Evolutionary conservation across 1,140 invertebrate genomes (phyloP).

Genomic region (Reticulitermes speratus): DNA sequence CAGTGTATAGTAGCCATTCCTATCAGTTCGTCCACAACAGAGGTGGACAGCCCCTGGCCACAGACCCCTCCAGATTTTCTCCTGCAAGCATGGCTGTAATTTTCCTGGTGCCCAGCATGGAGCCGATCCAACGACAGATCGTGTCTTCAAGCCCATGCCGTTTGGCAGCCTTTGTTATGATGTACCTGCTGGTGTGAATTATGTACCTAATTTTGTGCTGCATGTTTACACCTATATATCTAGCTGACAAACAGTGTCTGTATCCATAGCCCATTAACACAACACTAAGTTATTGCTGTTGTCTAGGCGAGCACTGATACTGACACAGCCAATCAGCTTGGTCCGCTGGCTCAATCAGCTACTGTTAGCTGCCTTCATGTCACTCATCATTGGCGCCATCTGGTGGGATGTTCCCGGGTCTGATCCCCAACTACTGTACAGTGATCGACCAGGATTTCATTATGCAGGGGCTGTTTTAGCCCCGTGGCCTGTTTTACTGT

Average conservation of each 20-base stretch:
- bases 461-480: conserved; percentile 76
- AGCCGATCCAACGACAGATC: too few relatives aligned
- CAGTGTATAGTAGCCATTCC: too few relatives aligned
- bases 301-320: conserved; percentile 66
- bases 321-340: conserved; percentile 84
- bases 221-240: too few relatives aligned
- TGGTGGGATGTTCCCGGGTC: conserved; percentile 85
- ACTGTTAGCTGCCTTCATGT: conserved; percentile 74
- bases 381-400: conserved; percentile 79
- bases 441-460: conserved; percentile 75
- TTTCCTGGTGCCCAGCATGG: too few relatives aligned
- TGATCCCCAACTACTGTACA: conserved; percentile 66
- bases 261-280: not conserved
- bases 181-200: too few relatives aligned
- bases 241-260: not conserved
- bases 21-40: too few relatives aligned
- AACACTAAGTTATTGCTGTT: conserved; percentile 26
- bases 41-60: too few relatives aligned
- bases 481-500: conserved; percentile 72
- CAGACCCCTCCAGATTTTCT: too few relatives aligned
- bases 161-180: too few relatives aligned
- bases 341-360: conserved; percentile 74
- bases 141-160: too few relatives aligned
- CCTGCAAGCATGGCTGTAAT: too few relatives aligned
- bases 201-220: too few relatives aligned